Percentiles rank a stretch among this genome's conserved stretches.
These are phyloP conservation scores for Cotesia vestalis DNA, from an alignment of 1,140 invertebrate genomes.

Conservation along the genomic window DNA sequence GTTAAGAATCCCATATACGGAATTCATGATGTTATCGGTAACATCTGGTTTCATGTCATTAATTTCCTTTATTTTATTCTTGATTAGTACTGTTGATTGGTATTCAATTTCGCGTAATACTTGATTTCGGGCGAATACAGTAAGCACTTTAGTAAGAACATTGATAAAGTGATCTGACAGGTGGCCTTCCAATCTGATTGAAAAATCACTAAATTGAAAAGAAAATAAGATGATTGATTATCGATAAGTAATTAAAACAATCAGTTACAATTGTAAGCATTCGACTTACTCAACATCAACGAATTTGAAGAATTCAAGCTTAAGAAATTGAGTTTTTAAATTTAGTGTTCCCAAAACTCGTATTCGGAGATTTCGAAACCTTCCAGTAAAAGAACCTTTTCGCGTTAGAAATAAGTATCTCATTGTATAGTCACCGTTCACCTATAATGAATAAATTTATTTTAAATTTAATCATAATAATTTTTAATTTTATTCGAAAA, in stretches of 20 bases:
- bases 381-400: slow-evolving; percentile 38
- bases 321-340: slow-evolving; percentile 17
- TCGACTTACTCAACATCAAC: slow-evolving; percentile 40
- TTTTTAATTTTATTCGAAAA: not conserved
- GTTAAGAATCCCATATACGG: not conserved
- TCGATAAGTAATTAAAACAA: not conserved
- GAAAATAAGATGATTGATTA: not conserved
- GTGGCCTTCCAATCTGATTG: slow-evolving; percentile 42
- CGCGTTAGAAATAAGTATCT: slow-evolving; percentile 33
- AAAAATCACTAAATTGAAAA: slow-evolving; percentile 36
- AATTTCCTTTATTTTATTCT: slow-evolving; percentile 28
- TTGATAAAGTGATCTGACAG: slow-evolving; percentile 43
- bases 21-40: not conserved
- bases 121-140: not conserved
- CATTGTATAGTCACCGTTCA: slow-evolving; percentile 42
- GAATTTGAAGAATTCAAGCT: slow-evolving; percentile 39
- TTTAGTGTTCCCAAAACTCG: slow-evolving; percentile 20
- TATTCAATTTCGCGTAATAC: slow-evolving; percentile 37
- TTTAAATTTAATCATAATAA: not conserved
- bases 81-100: not conserved
- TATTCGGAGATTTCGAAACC: slow-evolving; percentile 23
- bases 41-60: slow-evolving; percentile 9
- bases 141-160: slow-evolving; percentile 27
- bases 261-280: not conserved
- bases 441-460: slow-evolving; percentile 38